phyloP scores from a whole-genome alignment of 2,113 vertebrate genomes.

The Bos javanicus region DNA sequence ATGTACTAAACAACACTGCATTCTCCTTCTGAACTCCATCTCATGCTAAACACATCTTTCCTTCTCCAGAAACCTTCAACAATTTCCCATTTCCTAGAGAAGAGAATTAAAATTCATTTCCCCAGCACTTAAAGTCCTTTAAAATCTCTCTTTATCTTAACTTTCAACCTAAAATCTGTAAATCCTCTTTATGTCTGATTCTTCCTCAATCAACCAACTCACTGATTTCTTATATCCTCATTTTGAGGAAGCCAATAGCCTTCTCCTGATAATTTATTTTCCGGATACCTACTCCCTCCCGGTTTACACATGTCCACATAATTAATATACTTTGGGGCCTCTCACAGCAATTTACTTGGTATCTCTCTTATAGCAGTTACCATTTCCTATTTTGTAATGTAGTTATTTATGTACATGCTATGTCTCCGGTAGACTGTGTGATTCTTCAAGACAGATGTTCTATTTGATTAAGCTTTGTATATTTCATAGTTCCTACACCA shows the following conservation, averaged over 20 bases:
- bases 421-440: neutral
- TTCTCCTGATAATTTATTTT: neutral
- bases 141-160: slow-evolving; percentile 23
- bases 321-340: neutral
- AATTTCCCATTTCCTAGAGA: neutral
- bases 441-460: neutral
- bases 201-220: neutral
- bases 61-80: neutral
- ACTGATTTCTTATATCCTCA: neutral
- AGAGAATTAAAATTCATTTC: neutral
- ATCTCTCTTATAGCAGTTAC: neutral
- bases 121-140: neutral
- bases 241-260: neutral
- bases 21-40: neutral
- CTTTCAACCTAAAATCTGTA: neutral
- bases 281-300: neutral
- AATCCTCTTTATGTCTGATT: neutral
- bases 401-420: neutral
- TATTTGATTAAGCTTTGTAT: neutral
- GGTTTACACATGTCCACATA: neutral
- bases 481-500: neutral
- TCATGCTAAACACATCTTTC: neutral
- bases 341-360: neutral
- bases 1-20: neutral
- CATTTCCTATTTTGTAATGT: neutral